A percentile compares a stretch with the other conserved stretches of the same genome.
Conservation (phyloP, 2,797 vertebrate genomes). For the Discoglossus pictus region DNA sequence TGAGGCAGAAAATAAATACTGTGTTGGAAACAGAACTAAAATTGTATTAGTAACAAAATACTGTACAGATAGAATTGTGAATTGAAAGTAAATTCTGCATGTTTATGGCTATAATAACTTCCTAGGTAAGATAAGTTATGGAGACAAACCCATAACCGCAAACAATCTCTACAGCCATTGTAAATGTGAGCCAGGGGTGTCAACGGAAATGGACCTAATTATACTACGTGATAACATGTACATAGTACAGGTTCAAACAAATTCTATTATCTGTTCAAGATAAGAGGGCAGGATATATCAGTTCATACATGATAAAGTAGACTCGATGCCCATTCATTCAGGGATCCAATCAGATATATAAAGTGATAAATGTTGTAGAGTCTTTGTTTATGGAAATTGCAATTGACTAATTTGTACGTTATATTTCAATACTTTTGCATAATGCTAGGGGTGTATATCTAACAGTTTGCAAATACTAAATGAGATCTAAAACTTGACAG, state of each 20-base stretch:
- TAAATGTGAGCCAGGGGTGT: conserved; percentile 30
- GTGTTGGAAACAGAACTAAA: not conserved
- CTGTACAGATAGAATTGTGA: not conserved
- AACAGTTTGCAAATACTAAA: no score
- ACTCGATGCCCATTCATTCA: conserved; percentile 6
- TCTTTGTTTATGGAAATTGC: no score
- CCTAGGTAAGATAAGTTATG: conserved; percentile 23
- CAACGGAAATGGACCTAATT: conserved; percentile 42
- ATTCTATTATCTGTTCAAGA: conserved; percentile 28
- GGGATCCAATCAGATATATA: conserved; percentile 3
- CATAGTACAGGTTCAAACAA: conserved; percentile 37
- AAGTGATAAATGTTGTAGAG: no score
- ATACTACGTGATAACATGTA: conserved; percentile 29
- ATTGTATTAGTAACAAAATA: not conserved
- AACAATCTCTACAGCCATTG: conserved; percentile 21
- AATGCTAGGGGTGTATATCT: no score
- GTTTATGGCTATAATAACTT: conserved; percentile 36
- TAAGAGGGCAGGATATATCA: conserved; percentile 27
- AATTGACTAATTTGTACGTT: no score
- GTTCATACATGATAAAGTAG: conserved; percentile 18
- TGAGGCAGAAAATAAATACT: conserved; percentile 29
- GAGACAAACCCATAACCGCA: conserved; percentile 34
- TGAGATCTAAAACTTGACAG: no score
- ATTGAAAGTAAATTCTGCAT: conserved; percentile 34
- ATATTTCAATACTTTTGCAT: no score